A percentile compares a stretch with the other conserved stretches of the same genome.
Evolutionary conservation across 30 jellyfish, hydroid and myxozoan genomes (phyloP).

Genomic region (Hydractinia symbiolongicarpus): DNA sequence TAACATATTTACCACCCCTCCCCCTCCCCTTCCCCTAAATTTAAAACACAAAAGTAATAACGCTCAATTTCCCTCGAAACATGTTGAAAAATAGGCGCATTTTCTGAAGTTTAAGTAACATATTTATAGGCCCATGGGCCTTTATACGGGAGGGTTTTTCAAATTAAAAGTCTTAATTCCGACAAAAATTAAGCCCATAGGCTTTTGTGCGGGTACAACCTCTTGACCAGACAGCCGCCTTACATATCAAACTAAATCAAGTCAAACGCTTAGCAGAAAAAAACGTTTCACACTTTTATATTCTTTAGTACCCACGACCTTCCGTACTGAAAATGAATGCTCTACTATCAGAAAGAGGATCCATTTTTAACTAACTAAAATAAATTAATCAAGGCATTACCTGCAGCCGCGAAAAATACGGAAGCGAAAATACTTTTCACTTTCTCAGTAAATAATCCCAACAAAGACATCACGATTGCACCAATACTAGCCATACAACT

Average conservation of each 20-base stretch:
- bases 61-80: background rate
- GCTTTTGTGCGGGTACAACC: background rate
- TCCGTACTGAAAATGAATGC: too few relatives aligned
- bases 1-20: too few relatives aligned
- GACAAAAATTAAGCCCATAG: background rate
- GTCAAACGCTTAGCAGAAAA: too few relatives aligned
- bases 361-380: too few relatives aligned
- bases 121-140: background rate
- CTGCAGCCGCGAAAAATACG: background rate
- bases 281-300: too few relatives aligned
- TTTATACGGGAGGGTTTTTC: background rate
- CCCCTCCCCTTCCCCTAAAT: background rate
- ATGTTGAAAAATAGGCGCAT: background rate
- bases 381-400: background rate
- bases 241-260: too few relatives aligned
- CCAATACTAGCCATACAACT: background rate
- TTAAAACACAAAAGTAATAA: background rate
- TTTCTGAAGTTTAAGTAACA: background rate
- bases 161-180: background rate
- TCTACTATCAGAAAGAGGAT: too few relatives aligned
- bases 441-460: background rate
- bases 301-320: too few relatives aligned
- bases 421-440: constrained; percentile 8
- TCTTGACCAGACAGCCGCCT: too few relatives aligned
- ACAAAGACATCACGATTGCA: background rate